A percentile compares a stretch with the other conserved stretches of the same genome.
phyloP scores from a whole-genome alignment of 2,888 invertebrate species.

The Dione juno region DNA sequence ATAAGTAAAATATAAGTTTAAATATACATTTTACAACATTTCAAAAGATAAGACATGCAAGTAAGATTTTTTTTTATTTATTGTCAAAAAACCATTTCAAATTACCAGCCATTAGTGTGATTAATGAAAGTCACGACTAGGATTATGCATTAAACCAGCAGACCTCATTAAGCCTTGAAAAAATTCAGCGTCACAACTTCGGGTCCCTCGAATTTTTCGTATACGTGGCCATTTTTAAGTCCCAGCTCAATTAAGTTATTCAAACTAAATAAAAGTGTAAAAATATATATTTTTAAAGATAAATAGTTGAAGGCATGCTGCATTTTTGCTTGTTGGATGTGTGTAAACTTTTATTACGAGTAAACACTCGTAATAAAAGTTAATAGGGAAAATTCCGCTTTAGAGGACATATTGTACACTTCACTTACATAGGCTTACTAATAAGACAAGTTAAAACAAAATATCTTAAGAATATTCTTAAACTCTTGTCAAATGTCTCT shows the following conservation, averaged over 20 bases:
- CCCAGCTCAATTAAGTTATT: conserved; percentile 25
- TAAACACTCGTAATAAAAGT: no score
- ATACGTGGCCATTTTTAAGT: conserved; percentile 25
- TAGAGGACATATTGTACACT: neutral
- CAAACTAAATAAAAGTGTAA: conserved; percentile 1
- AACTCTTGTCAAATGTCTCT: neutral
- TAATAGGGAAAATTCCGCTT: neutral
- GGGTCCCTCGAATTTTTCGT: conserved; percentile 35
- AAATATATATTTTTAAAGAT: neutral
- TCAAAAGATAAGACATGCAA: conserved; percentile 8
- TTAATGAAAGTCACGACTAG: conserved; percentile 42
- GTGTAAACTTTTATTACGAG: no score
- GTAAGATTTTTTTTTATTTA: conserved; percentile 6
- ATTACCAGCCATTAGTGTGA: conserved; percentile 38
- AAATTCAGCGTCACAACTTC: conserved; percentile 41
- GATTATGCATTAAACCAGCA: conserved; percentile 41
- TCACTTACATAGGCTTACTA: neutral
- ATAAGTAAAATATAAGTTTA: no score
- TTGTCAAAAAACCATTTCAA: no score
- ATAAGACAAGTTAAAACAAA: neutral
- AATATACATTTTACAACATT: neutral
- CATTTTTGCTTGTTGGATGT: no score
- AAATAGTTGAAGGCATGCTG: neutral
- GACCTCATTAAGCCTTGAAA: conserved; percentile 33
- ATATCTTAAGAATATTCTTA: neutral